These are phyloP conservation scores for Chrysemys picta DNA, from an alignment of 2,113 vertebrate genomes.

Conservation along the genomic window DNA sequence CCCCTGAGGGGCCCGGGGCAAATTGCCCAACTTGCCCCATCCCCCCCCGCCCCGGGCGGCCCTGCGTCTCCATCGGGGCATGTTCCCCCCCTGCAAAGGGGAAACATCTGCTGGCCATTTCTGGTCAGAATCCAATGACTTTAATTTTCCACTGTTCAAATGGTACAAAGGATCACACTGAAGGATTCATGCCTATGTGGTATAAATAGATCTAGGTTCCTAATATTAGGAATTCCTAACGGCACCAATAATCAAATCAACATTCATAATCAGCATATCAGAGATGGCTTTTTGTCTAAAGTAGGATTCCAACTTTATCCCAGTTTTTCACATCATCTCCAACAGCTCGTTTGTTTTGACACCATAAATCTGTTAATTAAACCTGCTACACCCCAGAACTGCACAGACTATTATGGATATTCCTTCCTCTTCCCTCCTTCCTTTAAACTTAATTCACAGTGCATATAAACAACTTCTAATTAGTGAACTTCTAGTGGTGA, in stretches of 20 bases:
- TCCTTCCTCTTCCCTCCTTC: conserved; percentile 69
- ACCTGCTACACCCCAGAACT: conserved; percentile 59
- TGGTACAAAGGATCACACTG: not conserved
- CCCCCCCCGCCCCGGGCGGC: too few species aligned
- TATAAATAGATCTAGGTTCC: not conserved
- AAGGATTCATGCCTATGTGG: not conserved
- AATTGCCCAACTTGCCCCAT: too few species aligned
- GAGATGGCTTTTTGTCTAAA: not conserved
- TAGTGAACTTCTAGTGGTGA: conserved; percentile 61
- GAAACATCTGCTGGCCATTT: not conserved
- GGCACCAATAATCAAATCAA: fast-evolving
- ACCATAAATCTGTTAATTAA: conserved; percentile 75
- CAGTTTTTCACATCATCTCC: conserved; percentile 62
- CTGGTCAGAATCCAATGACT: not conserved
- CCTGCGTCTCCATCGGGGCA: not conserved
- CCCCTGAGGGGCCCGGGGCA: too few species aligned
- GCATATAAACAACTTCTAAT: conserved; percentile 80
- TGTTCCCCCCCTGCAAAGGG: not conserved
- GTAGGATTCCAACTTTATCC: conserved; percentile 19
- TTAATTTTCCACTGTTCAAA: not conserved
- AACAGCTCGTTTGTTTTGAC: conserved; percentile 63
- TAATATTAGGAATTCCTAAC: not conserved
- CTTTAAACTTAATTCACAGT: conserved; percentile 76
- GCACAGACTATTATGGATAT: conserved; percentile 68
- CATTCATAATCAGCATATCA: not conserved